Evolutionary conservation across 2,113 vertebrate species (phyloP), one percentile per base, ranked within the genome.

Genomic region (Hylia prasina): DNA sequence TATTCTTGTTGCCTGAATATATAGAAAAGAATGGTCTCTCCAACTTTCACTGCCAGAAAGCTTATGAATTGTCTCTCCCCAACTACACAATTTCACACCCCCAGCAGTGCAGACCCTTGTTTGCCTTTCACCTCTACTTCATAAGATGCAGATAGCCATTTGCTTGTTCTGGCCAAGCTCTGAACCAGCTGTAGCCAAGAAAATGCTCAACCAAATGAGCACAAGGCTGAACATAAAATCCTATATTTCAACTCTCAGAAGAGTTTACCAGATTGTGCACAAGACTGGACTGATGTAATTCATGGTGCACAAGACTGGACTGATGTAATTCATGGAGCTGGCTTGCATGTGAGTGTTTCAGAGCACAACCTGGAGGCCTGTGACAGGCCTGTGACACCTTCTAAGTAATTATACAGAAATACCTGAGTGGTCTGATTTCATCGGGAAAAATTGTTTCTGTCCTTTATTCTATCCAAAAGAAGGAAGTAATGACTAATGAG

Each of bases 81-180:
- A 15, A 0, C 5, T 6, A 9, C 24, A 19, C 20, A 75, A 33
- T 5, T 44, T 89, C 81, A 76, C 0, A 2, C 2, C 17, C 48
- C 22, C 39, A 82, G 7, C 37, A 65, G 17, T 50, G 61, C 40
- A 76, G 61, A 31, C 7, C 44, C 21, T 13, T 72, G 14, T 79
- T 79, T 89, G 73, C 7, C 25, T 47, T 85, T 50, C 57, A 61
- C 15, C 13, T 39, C 50, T 70, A 25, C 25, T 57, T 68, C 7
- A 8, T 8, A 39, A 68, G 44, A 72, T 21, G 30, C 33, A 78
- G 28, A 56, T 1, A 78, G 60, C 21, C 4, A 2, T 51, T 71
- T 20, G 17, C 48, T 90, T 4, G 5, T 24, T 40, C 68, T 70
- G 64, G 33, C 50, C 51, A 6, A 24, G 21, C 58, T 90, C 50